Conservation (phyloP, 92 coral and sea anemone genomes). For the Parazoanthus atlanticus region DNA sequence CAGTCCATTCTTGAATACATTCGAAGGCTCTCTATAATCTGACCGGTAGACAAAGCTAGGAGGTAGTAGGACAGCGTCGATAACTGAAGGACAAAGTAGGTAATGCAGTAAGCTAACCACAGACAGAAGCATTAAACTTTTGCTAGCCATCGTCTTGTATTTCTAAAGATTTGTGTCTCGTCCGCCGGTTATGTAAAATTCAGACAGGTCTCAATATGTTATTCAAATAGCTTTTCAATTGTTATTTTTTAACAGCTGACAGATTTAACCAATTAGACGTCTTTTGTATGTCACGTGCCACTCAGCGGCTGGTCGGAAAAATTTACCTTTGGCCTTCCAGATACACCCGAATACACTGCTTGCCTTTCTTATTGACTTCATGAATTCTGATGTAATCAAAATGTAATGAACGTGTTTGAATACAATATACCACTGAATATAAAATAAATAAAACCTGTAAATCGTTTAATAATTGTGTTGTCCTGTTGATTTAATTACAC, state of each 20-base stretch:
- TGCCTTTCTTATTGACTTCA: neutral
- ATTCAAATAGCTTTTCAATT: no score
- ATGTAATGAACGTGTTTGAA: no score
- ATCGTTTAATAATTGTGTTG: no score
- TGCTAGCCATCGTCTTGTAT: neutral
- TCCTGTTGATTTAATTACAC: no score
- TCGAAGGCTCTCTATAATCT: neutral
- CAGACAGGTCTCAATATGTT: neutral
- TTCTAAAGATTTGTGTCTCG: neutral
- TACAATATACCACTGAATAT: no score
- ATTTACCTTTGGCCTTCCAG: neutral
- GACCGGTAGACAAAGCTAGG: neutral
- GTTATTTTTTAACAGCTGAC: no score
- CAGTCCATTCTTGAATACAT: neutral
- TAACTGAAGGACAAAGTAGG: neutral
- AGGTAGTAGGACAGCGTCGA: neutral
- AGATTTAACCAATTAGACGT: neutral
- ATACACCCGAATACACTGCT: neutral
- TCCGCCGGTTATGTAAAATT: neutral
- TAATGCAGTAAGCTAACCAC: neutral
- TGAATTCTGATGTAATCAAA: no score
- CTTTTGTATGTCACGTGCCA: neutral
- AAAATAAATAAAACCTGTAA: no score
- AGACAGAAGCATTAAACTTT: neutral
- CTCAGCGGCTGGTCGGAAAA: neutral